These are phyloP conservation scores for Stegophylla sp. DNA, from an alignment of 2,888 invertebrate genomes.

Conservation along the genomic window DNA sequence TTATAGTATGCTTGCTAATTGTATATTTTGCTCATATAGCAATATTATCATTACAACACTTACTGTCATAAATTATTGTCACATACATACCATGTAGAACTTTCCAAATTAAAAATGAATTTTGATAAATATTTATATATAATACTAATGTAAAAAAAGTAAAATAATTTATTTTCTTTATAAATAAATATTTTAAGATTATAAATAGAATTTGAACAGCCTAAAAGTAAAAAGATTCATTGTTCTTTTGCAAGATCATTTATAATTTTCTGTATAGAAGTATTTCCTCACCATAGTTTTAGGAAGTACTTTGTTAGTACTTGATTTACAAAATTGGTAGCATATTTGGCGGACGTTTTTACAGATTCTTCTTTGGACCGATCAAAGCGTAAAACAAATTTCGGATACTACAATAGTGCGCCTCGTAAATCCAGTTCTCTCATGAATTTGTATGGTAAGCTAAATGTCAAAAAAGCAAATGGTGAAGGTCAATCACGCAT, in stretches of 20 bases:
- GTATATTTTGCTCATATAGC: constrained; percentile 49
- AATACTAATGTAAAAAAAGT: background rate
- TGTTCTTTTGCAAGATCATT: background rate
- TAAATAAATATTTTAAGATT: background rate
- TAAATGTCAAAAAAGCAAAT: constrained; percentile 23
- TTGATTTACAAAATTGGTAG: constrained; percentile 46
- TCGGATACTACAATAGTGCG: constrained; percentile 68
- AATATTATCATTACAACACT: constrained; percentile 16
- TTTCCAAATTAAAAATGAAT: background rate
- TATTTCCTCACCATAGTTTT: background rate
- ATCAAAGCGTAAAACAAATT: constrained; percentile 73
- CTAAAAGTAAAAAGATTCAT: background rate
- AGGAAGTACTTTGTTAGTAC: constrained; percentile 20
- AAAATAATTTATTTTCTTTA: background rate
- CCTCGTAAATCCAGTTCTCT: constrained; percentile 91
- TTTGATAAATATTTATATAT: background rate
- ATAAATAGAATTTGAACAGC: background rate
- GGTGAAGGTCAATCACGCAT: constrained; percentile 47
- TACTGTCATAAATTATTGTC: background rate
- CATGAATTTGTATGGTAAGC: constrained; percentile 96
- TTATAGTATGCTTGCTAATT: constrained; percentile 42
- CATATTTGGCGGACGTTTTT: constrained; percentile 65
- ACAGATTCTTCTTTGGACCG: constrained; percentile 82
- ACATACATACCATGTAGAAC: background rate
- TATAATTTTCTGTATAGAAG: background rate